Evolutionary conservation across 2,797 vertebrate genomes (phyloP), one percentile per base, ranked within the genome.

Genomic region (Pteronotus mesoamericanus): DNA sequence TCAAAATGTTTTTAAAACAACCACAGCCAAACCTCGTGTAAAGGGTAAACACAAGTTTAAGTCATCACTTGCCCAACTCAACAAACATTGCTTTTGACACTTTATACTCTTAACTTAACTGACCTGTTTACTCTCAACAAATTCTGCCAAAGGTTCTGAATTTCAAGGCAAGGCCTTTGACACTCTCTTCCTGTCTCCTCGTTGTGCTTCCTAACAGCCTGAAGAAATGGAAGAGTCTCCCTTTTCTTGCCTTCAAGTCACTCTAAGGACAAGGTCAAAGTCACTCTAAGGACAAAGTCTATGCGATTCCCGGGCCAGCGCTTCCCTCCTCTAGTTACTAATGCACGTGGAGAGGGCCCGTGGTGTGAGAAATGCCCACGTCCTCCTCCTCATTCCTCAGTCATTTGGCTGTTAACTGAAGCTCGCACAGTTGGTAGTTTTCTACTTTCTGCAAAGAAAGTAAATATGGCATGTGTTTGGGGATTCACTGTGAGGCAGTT

Each of bases 1-100:
- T 85, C 91, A 91, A 94, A 94, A 91, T 46, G 42, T 89, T 94
- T 96, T 39, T 44, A 19, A 86, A 93, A 61, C 51, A 88, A 89
- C 68, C 79, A 12, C 39, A 78, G 68, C 46, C 88, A 86, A 94
- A 82, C 51, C n/a, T 72, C 53, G 8, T 75, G 78, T 55, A 89
- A 72, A 91, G 48, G 91, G 83, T 92, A 78, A 96, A 94, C 42
- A 61, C 19, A 78, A 69, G n/a, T 37, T 46, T 24, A 88, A 80
- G 64, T 53, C 66, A 69, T 79, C 82, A 29, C 53, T 87, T 53
- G 44, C 55, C 53, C 46, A 89, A 29, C 69, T 86, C 79, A 34
- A 84, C 69, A 80, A 92, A 96, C 75, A 75, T 4, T 80, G 68
- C 10, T 85, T 77, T 42, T 80, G 92, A 94, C 86, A 66, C 86